A percentile compares a stretch with the other conserved stretches of the same genome.
Conservation (phyloP, 2,113 vertebrate genomes). For the Rhagologus leucostigma region DNA sequence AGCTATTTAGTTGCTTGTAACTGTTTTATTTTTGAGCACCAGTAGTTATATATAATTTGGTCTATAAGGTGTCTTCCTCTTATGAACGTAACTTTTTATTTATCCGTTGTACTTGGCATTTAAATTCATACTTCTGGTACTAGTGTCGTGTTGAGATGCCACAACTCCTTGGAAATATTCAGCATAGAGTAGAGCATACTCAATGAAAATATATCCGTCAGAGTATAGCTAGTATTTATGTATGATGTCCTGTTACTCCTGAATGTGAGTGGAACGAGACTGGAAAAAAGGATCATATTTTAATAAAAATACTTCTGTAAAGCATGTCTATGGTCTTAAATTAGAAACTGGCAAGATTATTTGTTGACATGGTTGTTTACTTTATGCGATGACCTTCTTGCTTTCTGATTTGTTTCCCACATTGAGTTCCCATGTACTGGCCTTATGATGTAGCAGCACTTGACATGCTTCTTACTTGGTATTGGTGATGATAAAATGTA, state of each 20-base stretch:
- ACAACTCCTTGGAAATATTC: neutral
- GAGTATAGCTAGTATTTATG: neutral
- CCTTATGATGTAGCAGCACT: neutral
- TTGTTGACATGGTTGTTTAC: slow-evolving; percentile 50
- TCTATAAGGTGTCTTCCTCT: neutral
- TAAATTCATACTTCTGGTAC: neutral
- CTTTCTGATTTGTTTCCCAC: slow-evolving; percentile 62
- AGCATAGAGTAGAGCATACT: neutral
- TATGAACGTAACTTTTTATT: neutral
- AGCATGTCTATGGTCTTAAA: neutral
- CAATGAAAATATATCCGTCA: neutral
- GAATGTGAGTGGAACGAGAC: neutral
- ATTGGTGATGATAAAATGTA: neutral
- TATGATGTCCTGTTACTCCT: neutral
- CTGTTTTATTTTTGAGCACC: neutral
- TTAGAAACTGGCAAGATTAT: slow-evolving; percentile 45
- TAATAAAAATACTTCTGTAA: slow-evolving; percentile 26
- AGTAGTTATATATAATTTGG: neutral
- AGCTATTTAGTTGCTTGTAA: neutral
- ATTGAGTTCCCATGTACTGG: slow-evolving; percentile 19
- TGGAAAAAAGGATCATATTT: neutral
- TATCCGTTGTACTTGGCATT: neutral
- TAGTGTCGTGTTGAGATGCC: rapidly evolving
- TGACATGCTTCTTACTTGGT: neutral
- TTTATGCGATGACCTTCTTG: slow-evolving; percentile 56